These are phyloP conservation scores for Kryphioiulus occultus DNA, from an alignment of 2,888 invertebrate species.

Conservation along the genomic window DNA sequence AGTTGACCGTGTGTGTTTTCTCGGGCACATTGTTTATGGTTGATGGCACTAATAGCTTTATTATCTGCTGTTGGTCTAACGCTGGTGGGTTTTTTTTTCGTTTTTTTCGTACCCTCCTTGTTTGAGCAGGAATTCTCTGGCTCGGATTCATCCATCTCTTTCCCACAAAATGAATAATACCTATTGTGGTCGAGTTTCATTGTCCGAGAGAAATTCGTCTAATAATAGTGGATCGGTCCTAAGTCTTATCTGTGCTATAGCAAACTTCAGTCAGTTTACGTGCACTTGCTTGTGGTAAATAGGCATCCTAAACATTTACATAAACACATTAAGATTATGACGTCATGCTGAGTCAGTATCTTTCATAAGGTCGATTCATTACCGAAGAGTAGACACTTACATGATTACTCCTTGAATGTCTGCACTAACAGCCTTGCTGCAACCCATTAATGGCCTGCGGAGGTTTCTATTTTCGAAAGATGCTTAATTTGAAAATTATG, in stretches of 20 bases:
- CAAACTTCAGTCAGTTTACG: too few species aligned
- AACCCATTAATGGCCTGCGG: neutral
- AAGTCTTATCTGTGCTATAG: neutral
- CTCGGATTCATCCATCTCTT: neutral
- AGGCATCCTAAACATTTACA: neutral
- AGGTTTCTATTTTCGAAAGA: neutral
- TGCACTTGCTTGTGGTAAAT: too few species aligned
- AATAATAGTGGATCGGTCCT: neutral
- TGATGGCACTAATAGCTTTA: neutral
- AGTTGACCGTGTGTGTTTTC: neutral
- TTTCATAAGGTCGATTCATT: neutral
- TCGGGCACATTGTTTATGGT: neutral
- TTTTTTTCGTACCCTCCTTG: neutral
- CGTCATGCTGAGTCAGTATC: neutral
- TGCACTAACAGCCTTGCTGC: neutral
- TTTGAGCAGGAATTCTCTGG: neutral
- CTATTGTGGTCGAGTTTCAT: neutral
- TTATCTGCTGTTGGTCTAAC: neutral
- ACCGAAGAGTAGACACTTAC: too few species aligned
- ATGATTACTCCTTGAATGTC: neutral
- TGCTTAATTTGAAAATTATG: constrained; percentile 11
- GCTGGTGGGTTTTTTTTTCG: neutral
- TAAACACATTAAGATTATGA: neutral
- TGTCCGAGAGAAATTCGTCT: neutral
- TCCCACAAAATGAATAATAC: neutral